These are phyloP conservation scores for Scolanthus callimorphus DNA, from an alignment of 92 coral and sea anemone genomes.

Conservation along the genomic window DNA sequence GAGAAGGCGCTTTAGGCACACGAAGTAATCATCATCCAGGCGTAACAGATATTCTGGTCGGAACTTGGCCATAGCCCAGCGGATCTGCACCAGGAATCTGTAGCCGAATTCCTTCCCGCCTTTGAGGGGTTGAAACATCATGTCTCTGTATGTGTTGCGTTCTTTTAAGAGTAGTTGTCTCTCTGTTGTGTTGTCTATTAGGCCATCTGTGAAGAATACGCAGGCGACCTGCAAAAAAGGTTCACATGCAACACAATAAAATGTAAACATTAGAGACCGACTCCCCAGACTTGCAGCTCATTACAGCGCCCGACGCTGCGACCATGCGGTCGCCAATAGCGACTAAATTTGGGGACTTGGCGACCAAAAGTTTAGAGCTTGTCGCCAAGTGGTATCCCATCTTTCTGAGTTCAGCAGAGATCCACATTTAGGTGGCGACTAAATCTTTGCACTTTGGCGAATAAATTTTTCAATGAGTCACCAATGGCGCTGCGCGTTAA, in stretches of 20 bases:
- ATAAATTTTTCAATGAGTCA: too few species aligned
- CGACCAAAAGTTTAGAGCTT: too few species aligned
- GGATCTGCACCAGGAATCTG: conserved; percentile 47
- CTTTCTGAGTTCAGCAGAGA: too few species aligned
- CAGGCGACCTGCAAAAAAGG: conserved; percentile 30
- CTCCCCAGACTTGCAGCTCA: too few species aligned
- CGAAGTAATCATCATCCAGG: conserved; percentile 55
- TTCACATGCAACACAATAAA: neutral
- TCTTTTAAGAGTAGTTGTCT: conserved; percentile 16
- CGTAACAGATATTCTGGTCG: conserved; percentile 45
- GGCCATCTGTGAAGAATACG: conserved; percentile 59
- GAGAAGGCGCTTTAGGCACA: conserved; percentile 38
- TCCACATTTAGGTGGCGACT: too few species aligned
- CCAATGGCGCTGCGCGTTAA: too few species aligned
- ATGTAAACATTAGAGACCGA: too few species aligned
- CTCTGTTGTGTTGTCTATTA: neutral
- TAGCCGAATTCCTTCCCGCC: conserved; percentile 60
- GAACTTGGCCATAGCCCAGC: conserved; percentile 36
- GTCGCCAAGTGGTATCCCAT: too few species aligned
- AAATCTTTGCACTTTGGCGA: too few species aligned
- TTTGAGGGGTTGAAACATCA: conserved; percentile 43
- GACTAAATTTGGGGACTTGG: neutral
- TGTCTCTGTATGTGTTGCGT: conserved; percentile 27
- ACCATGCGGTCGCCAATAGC: too few species aligned
- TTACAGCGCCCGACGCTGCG: too few species aligned